phyloP scores from a whole-genome alignment of 2,888 invertebrate species.

The Pollenia labialis region DNA sequence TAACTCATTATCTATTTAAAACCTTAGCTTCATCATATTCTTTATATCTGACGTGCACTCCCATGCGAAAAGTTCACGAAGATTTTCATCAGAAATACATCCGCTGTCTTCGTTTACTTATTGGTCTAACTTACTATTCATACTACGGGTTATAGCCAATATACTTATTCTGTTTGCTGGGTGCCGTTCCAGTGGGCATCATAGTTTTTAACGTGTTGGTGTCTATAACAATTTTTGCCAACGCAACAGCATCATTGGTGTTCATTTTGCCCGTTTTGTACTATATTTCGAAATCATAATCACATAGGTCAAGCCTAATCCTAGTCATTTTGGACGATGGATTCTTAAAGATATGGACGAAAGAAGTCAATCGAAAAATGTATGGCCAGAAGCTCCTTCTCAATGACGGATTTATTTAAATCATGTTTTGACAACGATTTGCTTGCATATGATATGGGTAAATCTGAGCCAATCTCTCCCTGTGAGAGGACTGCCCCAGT shows the following conservation, averaged over 20 bases:
- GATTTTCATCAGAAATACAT: background rate
- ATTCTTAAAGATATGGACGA: no score
- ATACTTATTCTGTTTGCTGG: background rate
- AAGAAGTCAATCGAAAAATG: no score
- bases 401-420: background rate
- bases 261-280: background rate
- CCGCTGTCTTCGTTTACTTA: background rate
- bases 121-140: no score
- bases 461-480: no score
- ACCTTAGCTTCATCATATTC: background rate
- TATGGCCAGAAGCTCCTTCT: no score
- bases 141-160: background rate
- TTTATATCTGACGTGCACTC: slow-evolving; percentile 4
- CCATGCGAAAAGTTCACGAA: background rate
- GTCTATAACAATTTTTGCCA: no score
- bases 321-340: no score
- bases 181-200: background rate
- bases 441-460: background rate
- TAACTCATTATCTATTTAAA: background rate
- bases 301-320: background rate
- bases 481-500: no score
- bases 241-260: background rate
- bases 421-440: background rate
- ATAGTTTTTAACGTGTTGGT: background rate
- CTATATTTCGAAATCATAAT: background rate